A percentile compares a stretch with the other conserved stretches of the same genome.
Conservation (phyloP, 2,888 invertebrate genomes). For the Torymus auratus region DNA sequence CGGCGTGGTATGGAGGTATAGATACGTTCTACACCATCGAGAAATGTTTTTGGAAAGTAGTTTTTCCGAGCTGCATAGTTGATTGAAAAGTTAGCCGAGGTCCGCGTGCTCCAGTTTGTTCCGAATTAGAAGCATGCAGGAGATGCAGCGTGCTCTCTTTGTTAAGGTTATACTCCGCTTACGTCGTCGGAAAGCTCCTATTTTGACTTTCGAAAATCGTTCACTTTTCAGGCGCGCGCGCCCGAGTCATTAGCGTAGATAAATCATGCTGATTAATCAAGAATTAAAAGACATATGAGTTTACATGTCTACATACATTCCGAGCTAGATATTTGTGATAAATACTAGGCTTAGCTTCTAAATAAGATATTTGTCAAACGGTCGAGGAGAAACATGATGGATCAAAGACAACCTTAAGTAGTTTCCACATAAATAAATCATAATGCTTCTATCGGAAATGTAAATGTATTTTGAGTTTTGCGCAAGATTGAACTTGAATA, state of each 20-base stretch:
- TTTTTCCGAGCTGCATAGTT: constrained; percentile 6
- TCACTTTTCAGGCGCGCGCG: constrained; percentile 1
- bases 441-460: no score
- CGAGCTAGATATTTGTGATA: neutral
- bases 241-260: neutral
- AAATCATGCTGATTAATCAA: constrained; percentile 4
- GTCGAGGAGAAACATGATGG: neutral
- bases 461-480: no score
- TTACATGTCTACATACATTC: constrained; percentile 23
- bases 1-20: neutral
- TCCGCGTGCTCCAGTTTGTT: no score
- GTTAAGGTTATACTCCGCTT: no score
- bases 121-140: no score
- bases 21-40: constrained; percentile 31
- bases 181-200: no score
- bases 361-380: neutral
- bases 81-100: no score
- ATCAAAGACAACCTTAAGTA: no score
- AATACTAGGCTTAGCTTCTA: neutral
- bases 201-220: neutral
- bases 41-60: constrained; percentile 47
- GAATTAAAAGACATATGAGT: constrained; percentile 20
- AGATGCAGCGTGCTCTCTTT: no score
- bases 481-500: no score
- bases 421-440: no score